Base-by-base conservation (phyloP, 2,113 vertebrate genomes). In the Corapipo altera region DNA sequence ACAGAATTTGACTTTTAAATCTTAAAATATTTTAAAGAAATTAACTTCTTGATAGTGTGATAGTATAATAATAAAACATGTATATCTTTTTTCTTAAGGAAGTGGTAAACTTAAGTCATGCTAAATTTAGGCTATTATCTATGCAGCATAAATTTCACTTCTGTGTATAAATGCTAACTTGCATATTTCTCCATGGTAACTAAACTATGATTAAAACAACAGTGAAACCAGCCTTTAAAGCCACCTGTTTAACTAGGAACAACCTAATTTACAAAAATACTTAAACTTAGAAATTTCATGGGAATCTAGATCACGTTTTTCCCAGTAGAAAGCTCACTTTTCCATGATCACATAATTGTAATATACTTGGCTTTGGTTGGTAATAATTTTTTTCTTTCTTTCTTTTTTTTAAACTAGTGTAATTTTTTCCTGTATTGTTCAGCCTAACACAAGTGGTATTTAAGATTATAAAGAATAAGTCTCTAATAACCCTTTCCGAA, bases 101-200 rank as follows among this genome's bases (percentile, higher is more conserved):
- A 98, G 98, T 98, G 98, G 98, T 98, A 98, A 98, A 98, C 97
- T 98, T 98, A 98, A 98, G 97, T 97, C 97, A 97, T 97, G 98
- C 98, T 98, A 98, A 98, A 98, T 98, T 98, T 98, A 98, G 98
- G 97, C 96, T 98, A 98, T 98, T 98, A 98, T 98, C 98, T 98
- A 98, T 98, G 98, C 98, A 98, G 98, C 97, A 98, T 98, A 98
- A 98, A 98, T 98, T 98, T 98, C 98, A 98, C 98, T 98, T 98
- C 98, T 98, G 98, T 98, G 98, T 98, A 98, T 98, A 98, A 98
- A 98, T 98, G 98, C 98, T 98, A 98, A 98, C 98, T 98, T 98
- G 98, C 98, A 98, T 98, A 98, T 98, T 98, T 98, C 98, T 98
- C 98, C 98, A 98, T 98, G 98, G 98, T 98, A 98, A 98, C 98